Evolutionary conservation across 2,113 vertebrate genomes (phyloP).

Genomic region (Hippolais icterina): DNA sequence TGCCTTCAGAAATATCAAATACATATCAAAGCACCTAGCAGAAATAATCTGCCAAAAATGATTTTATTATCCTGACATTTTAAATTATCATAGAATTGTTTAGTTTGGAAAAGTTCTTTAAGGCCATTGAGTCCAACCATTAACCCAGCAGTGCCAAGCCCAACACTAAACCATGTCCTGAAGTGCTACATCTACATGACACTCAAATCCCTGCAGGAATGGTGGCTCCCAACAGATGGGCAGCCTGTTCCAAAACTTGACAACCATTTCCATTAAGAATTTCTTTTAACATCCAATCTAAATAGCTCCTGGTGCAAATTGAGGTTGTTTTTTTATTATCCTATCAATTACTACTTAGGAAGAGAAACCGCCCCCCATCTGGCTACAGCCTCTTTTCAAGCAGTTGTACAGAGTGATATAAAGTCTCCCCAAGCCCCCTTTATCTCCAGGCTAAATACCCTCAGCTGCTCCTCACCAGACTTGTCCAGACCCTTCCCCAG

Average conservation of each 20-base stretch:
- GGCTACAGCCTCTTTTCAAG: neutral
- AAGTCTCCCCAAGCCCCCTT: neutral
- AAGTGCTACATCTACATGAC: rapidly evolving
- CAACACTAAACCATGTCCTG: neutral
- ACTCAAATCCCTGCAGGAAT: neutral
- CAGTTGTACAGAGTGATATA: neutral
- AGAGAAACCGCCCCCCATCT: rapidly evolving
- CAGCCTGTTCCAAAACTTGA: neutral
- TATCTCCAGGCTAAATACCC: neutral
- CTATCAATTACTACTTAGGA: neutral
- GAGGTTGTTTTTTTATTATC: neutral
- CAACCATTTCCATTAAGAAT: neutral
- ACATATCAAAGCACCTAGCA: neutral
- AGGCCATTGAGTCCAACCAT: neutral
- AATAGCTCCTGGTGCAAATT: neutral
- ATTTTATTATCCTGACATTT: neutral
- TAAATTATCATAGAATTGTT: neutral
- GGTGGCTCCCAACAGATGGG: neutral
- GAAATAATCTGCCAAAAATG: neutral
- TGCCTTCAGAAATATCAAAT: neutral
- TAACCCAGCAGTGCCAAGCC: neutral
- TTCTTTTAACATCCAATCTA: neutral
- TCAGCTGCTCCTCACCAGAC: neutral
- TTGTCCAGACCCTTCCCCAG: neutral
- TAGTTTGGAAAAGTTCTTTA: neutral